A percentile compares a stretch with the other conserved stretches of the same genome.
These are phyloP conservation scores for Prosapia bicincta DNA, from an alignment of 2,888 invertebrate genomes.

Conservation along the genomic window DNA sequence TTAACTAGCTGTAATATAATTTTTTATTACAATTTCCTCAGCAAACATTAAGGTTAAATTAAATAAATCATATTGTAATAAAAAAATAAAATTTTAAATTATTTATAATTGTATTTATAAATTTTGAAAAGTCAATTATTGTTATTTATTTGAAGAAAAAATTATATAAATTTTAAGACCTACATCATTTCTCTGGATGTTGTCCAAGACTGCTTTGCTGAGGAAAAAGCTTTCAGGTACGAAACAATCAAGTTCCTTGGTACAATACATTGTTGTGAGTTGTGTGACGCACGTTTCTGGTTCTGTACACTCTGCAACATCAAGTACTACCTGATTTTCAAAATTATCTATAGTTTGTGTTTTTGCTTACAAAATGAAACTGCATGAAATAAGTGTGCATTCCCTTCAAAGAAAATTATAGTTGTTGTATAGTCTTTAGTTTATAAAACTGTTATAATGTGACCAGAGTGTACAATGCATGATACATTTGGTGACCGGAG, in stretches of 20 bases:
- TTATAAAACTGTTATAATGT: not conserved
- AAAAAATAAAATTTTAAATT: no score
- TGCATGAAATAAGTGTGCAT: not conserved
- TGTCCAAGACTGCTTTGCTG: not conserved
- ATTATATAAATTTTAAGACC: not conserved
- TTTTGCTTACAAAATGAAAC: not conserved
- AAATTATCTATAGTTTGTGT: not conserved
- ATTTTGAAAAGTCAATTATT: not conserved
- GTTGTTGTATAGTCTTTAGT: not conserved
- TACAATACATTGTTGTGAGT: slow-evolving; percentile 6
- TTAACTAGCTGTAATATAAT: not conserved
- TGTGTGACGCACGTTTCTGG: slow-evolving; percentile 9
- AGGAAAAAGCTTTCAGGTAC: slow-evolving; percentile 7
- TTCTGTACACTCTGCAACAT: slow-evolving; percentile 3
- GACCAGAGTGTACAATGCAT: not conserved
- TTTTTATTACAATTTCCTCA: not conserved
- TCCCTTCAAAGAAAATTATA: not conserved
- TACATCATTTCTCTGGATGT: not conserved
- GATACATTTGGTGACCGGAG: not conserved
- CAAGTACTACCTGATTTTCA: not conserved
- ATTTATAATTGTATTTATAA: not conserved
- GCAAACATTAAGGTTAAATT: not conserved
- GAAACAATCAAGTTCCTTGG: slow-evolving; percentile 9
- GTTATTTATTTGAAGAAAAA: not conserved
- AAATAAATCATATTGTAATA: no score